Conservation (phyloP, 2,113 vertebrate genomes). For the Cephalopholis sonnerati region DNA sequence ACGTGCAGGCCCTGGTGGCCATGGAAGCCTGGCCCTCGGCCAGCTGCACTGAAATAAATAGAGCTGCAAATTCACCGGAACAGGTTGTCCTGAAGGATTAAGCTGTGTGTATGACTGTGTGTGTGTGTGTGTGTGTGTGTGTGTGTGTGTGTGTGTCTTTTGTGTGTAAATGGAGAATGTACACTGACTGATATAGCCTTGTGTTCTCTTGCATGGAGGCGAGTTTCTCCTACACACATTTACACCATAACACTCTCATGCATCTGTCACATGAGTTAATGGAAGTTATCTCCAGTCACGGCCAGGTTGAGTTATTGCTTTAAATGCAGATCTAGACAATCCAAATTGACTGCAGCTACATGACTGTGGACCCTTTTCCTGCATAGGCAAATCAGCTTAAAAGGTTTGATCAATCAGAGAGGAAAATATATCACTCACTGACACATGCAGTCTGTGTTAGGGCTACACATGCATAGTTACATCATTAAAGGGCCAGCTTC, state of each 20-base stretch:
- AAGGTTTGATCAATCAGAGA: conserved; percentile 64
- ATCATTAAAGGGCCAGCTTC: conserved; percentile 9
- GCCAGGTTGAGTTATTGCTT: conserved; percentile 37
- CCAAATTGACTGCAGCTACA: conserved; percentile 15
- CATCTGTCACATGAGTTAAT: conserved; percentile 16
- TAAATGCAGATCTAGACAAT: conserved; percentile 24
- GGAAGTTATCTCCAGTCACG: not conserved
- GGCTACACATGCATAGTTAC: conserved; percentile 29
- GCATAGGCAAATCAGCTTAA: conserved; percentile 59
- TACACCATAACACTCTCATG: conserved; percentile 1
- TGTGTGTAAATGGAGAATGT: conserved; percentile 7
- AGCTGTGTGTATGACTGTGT: not conserved
- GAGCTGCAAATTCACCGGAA: conserved; percentile 60
- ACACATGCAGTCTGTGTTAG: not conserved
- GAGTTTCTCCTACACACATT: not conserved
- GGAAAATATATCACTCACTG: conserved; percentile 41
- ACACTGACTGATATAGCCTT: not conserved
- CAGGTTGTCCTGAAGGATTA: conserved; percentile 56
- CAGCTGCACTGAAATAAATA: conserved; percentile 55
- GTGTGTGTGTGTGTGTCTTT: not conserved
- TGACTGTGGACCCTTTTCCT: conserved; percentile 3
- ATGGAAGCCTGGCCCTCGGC: conserved; percentile 37
- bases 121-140: conserved; percentile 1
- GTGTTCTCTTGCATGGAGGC: not conserved
- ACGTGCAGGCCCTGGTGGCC: conserved; percentile 15